These are phyloP conservation scores for Cygnus atratus DNA, from an alignment of 2,113 vertebrate genomes.

Conservation along the genomic window DNA sequence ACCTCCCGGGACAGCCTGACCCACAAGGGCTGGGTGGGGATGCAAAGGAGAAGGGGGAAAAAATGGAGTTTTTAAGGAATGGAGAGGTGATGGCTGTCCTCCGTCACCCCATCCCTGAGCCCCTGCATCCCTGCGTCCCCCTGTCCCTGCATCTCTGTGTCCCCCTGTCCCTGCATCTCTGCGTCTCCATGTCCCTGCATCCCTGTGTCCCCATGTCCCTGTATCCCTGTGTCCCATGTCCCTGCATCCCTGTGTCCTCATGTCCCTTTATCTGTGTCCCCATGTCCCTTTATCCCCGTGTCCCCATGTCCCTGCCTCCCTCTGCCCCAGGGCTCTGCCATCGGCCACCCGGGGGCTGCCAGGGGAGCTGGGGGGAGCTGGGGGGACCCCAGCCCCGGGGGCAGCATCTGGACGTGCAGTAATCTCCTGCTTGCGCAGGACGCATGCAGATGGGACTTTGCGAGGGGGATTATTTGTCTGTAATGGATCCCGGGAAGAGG, in stretches of 20 bases:
- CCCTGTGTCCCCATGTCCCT: not conserved
- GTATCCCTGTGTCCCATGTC: no score
- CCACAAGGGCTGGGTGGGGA: accelerated
- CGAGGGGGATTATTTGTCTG: not conserved
- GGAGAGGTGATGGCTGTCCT: accelerated
- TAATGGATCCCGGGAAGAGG: not conserved
- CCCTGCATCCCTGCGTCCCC: not conserved
- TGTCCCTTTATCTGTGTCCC: not conserved
- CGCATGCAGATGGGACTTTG: not conserved
- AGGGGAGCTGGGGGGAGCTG: no score
- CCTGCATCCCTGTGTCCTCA: not conserved
- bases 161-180: no score
- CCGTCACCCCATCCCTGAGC: not conserved
- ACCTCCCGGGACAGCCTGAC: no score
- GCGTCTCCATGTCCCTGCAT: no score
- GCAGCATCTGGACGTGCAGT: not conserved
- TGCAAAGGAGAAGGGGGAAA: accelerated
- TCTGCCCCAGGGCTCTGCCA: no score
- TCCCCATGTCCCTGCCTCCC: no score
- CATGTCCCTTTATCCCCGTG: not conserved
- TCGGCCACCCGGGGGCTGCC: accelerated
- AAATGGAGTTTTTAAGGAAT: not conserved
- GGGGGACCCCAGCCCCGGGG: not conserved
- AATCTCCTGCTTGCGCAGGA: not conserved
- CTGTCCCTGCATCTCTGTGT: no score